Conservation (phyloP, 2,888 invertebrate species). For the Ditula angustiorana region DNA sequence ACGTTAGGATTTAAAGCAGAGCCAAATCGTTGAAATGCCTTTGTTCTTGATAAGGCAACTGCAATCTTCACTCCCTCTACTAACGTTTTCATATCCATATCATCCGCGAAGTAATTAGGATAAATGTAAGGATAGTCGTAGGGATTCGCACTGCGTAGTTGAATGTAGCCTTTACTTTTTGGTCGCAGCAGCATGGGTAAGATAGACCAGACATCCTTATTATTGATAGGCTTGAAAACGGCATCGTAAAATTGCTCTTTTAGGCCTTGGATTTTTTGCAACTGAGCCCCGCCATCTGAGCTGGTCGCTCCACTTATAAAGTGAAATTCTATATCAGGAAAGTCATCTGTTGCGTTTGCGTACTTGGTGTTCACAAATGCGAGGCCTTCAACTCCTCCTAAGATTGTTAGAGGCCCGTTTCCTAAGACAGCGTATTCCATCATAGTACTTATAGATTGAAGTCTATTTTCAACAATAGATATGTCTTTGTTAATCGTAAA, state of each 20-base stretch:
- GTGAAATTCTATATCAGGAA: conserved; percentile 96
- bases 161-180: conserved; percentile 92
- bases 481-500: conserved; percentile 92
- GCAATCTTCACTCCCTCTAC: conserved; percentile 95
- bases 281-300: conserved; percentile 93
- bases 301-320: conserved; percentile 95
- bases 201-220: conserved; percentile 93
- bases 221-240: conserved; percentile 90
- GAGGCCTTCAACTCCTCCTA: conserved; percentile 96
- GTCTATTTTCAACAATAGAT: conserved; percentile 91
- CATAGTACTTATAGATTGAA: conserved; percentile 92
- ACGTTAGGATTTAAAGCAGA: conserved; percentile 89
- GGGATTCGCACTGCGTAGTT: conserved; percentile 93
- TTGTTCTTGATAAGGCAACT: conserved; percentile 91
- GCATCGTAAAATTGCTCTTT: conserved; percentile 90
- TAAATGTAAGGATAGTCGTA: conserved; percentile 95
- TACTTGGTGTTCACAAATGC: conserved; percentile 96
- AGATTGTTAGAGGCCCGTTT: conserved; percentile 93
- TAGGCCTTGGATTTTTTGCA: conserved; percentile 92
- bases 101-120: conserved; percentile 94
- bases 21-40: conserved; percentile 90
- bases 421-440: conserved; percentile 94
- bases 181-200: conserved; percentile 94
- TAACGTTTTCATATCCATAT: conserved; percentile 91
- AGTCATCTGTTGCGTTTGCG: conserved; percentile 91